These are phyloP conservation scores for Chrysoperla carnea DNA, from an alignment of 1,140 invertebrate species.

Conservation along the genomic window DNA sequence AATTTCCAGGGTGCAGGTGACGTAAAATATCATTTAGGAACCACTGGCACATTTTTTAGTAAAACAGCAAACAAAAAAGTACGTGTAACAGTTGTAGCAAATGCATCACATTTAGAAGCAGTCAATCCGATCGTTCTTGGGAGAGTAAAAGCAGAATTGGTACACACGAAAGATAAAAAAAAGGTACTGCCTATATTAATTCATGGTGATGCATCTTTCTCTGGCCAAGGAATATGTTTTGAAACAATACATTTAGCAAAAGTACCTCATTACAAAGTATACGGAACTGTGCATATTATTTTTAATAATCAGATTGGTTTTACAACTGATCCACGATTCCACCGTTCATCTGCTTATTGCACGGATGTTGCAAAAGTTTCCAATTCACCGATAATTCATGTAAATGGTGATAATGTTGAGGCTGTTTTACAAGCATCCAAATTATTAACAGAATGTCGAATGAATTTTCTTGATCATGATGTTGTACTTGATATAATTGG, in stretches of 20 bases:
- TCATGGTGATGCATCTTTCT: slow-evolving; percentile 82
- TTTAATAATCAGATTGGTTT: slow-evolving; percentile 88
- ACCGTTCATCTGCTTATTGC: slow-evolving; percentile 42
- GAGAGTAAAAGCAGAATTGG: slow-evolving; percentile 71
- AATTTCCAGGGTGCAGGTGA: slow-evolving; percentile 65
- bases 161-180: slow-evolving; percentile 55
- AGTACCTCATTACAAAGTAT: slow-evolving; percentile 69
- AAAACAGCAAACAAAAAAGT: slow-evolving; percentile 64
- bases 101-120: slow-evolving; percentile 83
- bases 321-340: slow-evolving; percentile 75
- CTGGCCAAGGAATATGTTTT: slow-evolving; percentile 70
- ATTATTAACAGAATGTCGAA: slow-evolving; percentile 71
- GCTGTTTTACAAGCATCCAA: slow-evolving; percentile 70
- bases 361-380: slow-evolving; percentile 72
- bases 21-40: slow-evolving; percentile 88
- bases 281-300: slow-evolving; percentile 82
- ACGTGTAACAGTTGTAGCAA: slow-evolving; percentile 66
- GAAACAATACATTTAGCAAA: slow-evolving; percentile 79
- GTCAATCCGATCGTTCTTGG: slow-evolving; percentile 71
- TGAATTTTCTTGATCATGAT: slow-evolving; percentile 64
- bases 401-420: slow-evolving; percentile 86
- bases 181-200: slow-evolving; percentile 56
- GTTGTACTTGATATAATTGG: slow-evolving; percentile 76
- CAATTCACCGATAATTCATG: slow-evolving; percentile 85
- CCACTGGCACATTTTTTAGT: slow-evolving; percentile 35